These are phyloP conservation scores for Illadopsis cleaveri DNA, from an alignment of 2,113 vertebrate genomes.

Conservation along the genomic window DNA sequence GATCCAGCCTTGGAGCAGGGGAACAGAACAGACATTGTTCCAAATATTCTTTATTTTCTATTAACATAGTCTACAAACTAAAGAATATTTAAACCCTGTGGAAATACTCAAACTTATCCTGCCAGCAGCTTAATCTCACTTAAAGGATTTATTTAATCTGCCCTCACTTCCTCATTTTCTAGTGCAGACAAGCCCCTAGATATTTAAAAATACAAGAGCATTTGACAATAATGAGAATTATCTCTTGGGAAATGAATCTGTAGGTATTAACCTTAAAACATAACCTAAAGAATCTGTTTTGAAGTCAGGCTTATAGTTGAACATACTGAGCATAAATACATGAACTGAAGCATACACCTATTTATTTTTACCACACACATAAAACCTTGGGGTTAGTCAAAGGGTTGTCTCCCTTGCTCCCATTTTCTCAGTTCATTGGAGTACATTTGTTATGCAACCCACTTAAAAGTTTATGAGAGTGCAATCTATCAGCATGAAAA, in stretches of 20 bases:
- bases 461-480: background rate
- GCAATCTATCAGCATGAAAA: background rate
- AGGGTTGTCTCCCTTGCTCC: background rate
- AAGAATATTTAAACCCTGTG: background rate
- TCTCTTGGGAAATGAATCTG: background rate
- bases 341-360: background rate
- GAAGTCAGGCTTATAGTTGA: background rate
- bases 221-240: background rate
- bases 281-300: background rate
- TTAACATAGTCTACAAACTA: background rate
- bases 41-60: background rate
- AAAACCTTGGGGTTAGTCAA: background rate
- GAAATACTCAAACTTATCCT: background rate
- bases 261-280: background rate
- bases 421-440: background rate
- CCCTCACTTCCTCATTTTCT: background rate
- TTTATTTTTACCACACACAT: background rate
- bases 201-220: background rate
- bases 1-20: background rate
- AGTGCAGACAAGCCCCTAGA: background rate
- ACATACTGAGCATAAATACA: background rate
- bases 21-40: background rate
- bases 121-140: background rate
- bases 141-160: slow-evolving; percentile 15
- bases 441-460: background rate